Evolutionary conservation across 2,113 vertebrate genomes (phyloP), one percentile per base, ranked within the genome.

Genomic region (Lutjanus erythropterus): DNA sequence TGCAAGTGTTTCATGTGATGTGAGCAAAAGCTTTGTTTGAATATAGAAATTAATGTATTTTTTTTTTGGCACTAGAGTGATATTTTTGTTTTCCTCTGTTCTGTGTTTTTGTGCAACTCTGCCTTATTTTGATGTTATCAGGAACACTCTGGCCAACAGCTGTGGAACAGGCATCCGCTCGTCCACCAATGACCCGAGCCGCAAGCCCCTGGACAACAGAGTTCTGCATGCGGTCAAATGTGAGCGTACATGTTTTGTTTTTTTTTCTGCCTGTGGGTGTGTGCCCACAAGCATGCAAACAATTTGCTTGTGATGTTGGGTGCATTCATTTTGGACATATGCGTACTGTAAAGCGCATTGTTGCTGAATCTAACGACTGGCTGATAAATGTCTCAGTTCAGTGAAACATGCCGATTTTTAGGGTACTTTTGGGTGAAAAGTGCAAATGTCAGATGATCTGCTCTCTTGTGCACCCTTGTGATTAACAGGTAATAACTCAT

Each of bases 131-230:
- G 33, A 68, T 71, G 66, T 12, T n/a, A 18, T 70, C 87, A 99
- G 97, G 93, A 99, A 97, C 78, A 99, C 97, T 11, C 90, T 99
- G 90, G 97, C 97, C 49, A 99, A 99, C 91, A 99, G 97, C 89
- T 98, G 97, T 61, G 97, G 97, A 50, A 99, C 97, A 0, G 97
- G 97, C 74, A 99, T 99, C 90, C 97, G 97, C 78, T 99, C 97
- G 0, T 99, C 97, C 87, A 97, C 96, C 89, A 98, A 97, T 0
- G 96, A 98, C 82, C 97, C 97, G 25, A 96, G 96, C 74, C 93
- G 97, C 83, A 99, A 98, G 71, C 97, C 97, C 1, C 93, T 98
- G 91, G 97, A 99, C 93, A 99, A 97, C 89, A 92, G 97, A 58
- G 97, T 98, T 71, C 95, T 99, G 86, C 97, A 99, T 3, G 97